A percentile compares a stretch with the other conserved stretches of the same genome.
These are phyloP conservation scores for Chaetorhynchus papuensis DNA, from an alignment of 2,113 vertebrate species.

Conservation along the genomic window DNA sequence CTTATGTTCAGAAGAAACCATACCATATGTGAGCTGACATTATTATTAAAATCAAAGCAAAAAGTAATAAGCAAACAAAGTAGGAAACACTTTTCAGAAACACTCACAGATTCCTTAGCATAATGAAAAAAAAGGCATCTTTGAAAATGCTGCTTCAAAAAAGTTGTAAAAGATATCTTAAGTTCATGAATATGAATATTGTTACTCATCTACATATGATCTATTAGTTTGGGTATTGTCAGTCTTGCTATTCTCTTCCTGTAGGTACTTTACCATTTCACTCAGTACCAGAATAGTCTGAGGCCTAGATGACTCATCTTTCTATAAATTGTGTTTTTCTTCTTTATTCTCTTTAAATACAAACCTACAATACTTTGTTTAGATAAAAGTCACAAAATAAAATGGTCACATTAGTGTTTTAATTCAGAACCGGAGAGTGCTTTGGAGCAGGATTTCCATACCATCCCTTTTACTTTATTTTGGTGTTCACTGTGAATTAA, in stretches of 20 bases:
- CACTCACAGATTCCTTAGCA: background rate
- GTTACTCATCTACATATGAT: background rate
- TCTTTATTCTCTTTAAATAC: background rate
- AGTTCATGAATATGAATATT: background rate
- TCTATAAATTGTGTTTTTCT: background rate
- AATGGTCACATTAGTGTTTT: background rate
- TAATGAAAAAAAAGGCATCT: background rate
- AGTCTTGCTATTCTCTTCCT: background rate
- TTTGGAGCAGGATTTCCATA: background rate
- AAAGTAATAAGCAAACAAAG: background rate
- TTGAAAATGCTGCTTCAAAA: background rate
- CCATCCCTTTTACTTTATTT: background rate
- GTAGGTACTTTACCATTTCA: background rate
- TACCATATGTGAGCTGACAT: background rate
- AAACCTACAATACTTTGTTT: background rate
- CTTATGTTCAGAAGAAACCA: background rate
- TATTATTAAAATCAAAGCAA: background rate
- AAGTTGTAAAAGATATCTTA: background rate
- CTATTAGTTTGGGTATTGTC: background rate
- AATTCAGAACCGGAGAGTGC: background rate
- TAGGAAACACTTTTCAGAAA: background rate
- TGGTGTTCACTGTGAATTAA: background rate
- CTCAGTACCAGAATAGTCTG: background rate
- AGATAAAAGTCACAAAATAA: background rate
- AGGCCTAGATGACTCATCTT: background rate